Evolutionary conservation across 2,888 invertebrate species (phyloP).

Genomic region (Eueremaeus valkanovi): DNA sequence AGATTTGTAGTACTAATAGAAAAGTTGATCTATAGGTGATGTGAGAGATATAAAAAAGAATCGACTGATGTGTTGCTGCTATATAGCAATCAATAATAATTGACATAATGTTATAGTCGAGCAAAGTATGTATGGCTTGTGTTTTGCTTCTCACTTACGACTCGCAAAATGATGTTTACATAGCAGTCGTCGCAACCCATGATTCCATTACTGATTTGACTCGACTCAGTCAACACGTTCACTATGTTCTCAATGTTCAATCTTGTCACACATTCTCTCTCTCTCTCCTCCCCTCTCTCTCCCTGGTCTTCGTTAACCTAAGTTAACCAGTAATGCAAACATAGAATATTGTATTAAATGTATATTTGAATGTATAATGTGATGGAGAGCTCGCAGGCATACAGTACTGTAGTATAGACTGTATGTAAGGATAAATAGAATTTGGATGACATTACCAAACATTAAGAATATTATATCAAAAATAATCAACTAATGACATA

Average conservation of each 20-base stretch:
- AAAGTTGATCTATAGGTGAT: not conserved
- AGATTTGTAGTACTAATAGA: too few species aligned
- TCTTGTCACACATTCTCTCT: too few species aligned
- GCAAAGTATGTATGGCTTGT: not conserved
- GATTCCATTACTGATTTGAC: conserved; percentile 30
- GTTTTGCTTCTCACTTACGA: conserved; percentile 22
- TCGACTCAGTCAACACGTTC: conserved; percentile 13
- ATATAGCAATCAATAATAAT: conserved; percentile 31
- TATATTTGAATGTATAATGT: conserved; percentile 22
- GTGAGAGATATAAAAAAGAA: not conserved
- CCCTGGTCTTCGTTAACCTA: not conserved
- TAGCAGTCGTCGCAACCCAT: not conserved
- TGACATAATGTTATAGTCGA: conserved; percentile 6
- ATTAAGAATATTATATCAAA: not conserved
- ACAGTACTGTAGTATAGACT: not conserved
- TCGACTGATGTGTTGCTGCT: not conserved
- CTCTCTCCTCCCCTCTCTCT: not conserved
- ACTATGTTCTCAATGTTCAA: too few species aligned
- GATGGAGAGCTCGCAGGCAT: conserved; percentile 22
- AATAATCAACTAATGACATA: conserved; percentile 29
- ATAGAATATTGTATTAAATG: not conserved
- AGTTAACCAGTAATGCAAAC: conserved; percentile 31
- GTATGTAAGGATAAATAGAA: conserved; percentile 4
- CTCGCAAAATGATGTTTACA: conserved; percentile 21
- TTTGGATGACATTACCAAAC: conserved; percentile 7